These are phyloP conservation scores for Bacillus rossius DNA, from an alignment of 1,140 invertebrate species.

Conservation along the genomic window DNA sequence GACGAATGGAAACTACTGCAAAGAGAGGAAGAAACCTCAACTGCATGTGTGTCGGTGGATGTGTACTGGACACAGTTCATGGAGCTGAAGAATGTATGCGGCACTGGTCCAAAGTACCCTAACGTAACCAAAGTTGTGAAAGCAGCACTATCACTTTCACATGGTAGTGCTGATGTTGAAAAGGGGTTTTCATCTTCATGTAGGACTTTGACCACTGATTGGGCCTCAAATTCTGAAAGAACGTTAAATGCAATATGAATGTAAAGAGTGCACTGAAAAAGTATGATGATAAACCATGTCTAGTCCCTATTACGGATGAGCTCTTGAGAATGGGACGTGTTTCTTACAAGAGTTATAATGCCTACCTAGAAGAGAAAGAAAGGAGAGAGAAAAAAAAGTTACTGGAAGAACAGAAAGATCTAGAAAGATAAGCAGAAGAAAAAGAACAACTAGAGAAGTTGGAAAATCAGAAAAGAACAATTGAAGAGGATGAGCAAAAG, in stretches of 20 bases:
- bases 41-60: too few species aligned
- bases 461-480: too few species aligned
- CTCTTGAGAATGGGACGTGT: neutral
- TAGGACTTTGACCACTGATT: neutral
- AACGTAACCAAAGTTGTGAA: conserved; percentile 6
- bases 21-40: too few species aligned
- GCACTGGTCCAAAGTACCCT: conserved; percentile 3
- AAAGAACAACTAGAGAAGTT: too few species aligned
- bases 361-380: neutral
- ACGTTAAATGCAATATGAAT: conserved; percentile 1
- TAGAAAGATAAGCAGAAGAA: too few species aligned
- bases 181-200: conserved; percentile 7
- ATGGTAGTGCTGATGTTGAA: conserved; percentile 11
- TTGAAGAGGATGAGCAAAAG: too few species aligned
- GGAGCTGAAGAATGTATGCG: too few species aligned
- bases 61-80: too few species aligned
- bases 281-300: neutral
- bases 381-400: neutral
- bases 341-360: neutral
- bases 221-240: conserved; percentile 3
- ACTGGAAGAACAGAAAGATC: too few species aligned
- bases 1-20: too few species aligned
- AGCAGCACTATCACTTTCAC: conserved; percentile 8
- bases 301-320: neutral
- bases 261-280: neutral